Conservation (phyloP, 2,888 invertebrate species). For the Chloroclystis v-ata region DNA sequence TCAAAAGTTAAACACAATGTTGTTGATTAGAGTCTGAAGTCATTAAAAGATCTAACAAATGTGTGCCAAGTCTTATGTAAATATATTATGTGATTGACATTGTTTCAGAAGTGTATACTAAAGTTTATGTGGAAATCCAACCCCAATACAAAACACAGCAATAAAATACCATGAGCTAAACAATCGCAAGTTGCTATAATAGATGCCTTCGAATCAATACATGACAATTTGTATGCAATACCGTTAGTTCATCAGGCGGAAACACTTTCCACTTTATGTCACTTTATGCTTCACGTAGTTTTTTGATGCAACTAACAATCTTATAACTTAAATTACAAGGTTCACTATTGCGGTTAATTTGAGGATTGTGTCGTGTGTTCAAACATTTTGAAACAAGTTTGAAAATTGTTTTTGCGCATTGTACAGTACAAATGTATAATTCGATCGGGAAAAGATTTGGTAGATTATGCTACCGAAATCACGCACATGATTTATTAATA, state of each 20-base stretch:
- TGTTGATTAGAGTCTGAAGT: no score
- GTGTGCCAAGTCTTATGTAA: no score
- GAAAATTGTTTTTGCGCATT: no score
- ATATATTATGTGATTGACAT: no score
- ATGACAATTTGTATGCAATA: slow-evolving; percentile 54
- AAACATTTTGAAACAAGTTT: not conserved
- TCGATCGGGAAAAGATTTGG: no score
- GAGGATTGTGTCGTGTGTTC: slow-evolving; percentile 1
- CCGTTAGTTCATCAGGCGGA: slow-evolving; percentile 54
- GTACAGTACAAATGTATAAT: no score
- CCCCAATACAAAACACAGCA: slow-evolving; percentile 18
- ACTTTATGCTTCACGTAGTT: slow-evolving; percentile 45
- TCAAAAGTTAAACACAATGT: no score
- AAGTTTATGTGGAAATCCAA: slow-evolving; percentile 13
- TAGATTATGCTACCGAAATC: no score
- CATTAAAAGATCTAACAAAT: no score
- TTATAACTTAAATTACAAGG: slow-evolving; percentile 15
- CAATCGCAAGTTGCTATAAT: slow-evolving; percentile 35
- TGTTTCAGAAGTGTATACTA: no score
- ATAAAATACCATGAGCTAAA: slow-evolving; percentile 23
- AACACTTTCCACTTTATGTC: slow-evolving; percentile 66
- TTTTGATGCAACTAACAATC: slow-evolving; percentile 27
- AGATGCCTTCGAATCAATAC: slow-evolving; percentile 35
- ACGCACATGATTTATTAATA: no score
- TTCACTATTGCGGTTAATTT: slow-evolving; percentile 9